A percentile compares a stretch with the other conserved stretches of the same genome.
These are phyloP conservation scores for Bombylius discolor DNA, from an alignment of 2,888 invertebrate genomes.

Conservation along the genomic window DNA sequence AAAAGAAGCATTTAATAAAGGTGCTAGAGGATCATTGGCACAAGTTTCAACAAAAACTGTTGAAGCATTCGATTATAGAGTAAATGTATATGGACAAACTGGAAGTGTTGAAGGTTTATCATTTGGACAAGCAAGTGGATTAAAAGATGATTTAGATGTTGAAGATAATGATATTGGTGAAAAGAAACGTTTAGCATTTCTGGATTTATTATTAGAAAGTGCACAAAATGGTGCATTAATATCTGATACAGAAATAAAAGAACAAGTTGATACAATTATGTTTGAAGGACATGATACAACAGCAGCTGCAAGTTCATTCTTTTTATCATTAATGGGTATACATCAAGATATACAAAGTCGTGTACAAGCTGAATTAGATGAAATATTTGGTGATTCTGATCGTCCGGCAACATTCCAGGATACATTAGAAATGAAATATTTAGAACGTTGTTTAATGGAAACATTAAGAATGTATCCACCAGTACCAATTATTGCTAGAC, in stretches of 20 bases:
- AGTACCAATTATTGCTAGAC: constrained; percentile 61
- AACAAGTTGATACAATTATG: constrained; percentile 78
- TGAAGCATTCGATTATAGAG: constrained; percentile 17
- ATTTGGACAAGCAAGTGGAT: constrained; percentile 56
- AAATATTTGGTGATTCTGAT: constrained; percentile 63
- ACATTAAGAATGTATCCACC: constrained; percentile 68
- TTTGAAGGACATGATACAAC: constrained; percentile 79
- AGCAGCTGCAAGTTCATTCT: constrained; percentile 69
- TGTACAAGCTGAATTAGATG: constrained; percentile 58
- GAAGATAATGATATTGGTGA: constrained; percentile 66
- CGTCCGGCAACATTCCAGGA: constrained; percentile 67
- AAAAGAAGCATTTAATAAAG: constrained; percentile 58
- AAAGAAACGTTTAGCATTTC: constrained; percentile 73
- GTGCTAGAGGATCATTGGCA: constrained; percentile 41
- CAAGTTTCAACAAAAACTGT: constrained; percentile 14
- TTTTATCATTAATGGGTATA: constrained; percentile 62
- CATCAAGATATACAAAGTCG: constrained; percentile 60
- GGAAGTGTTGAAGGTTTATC: constrained; percentile 51
- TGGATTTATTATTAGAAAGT: constrained; percentile 72
- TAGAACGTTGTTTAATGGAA: constrained; percentile 70
- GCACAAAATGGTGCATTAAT: constrained; percentile 58
- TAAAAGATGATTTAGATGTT: constrained; percentile 69
- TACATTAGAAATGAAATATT: constrained; percentile 73
- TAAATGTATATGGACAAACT: constrained; percentile 9
- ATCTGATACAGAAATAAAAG: constrained; percentile 64